Evolutionary conservation across 2,888 invertebrate species (phyloP), one percentile per base, ranked within the genome.

Genomic region (Malacosoma neustria): DNA sequence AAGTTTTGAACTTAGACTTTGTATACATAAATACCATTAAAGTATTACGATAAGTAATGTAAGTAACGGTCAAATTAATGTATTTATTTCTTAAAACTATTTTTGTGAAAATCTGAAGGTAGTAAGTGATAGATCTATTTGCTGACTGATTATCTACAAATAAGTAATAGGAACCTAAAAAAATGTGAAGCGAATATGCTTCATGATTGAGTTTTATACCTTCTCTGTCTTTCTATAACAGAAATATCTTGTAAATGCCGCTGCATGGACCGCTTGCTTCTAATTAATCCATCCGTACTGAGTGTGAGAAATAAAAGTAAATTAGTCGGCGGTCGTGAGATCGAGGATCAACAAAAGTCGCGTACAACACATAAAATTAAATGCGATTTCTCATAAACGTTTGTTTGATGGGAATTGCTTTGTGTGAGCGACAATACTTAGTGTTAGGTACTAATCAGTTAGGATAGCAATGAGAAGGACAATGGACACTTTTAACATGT

Each of bases 391-490:
- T 64, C 82, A 80, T 74, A 66, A 63, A 57, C 49, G 45, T 60
- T 51, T 53, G 56, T 58, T 59, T 57, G 72, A 71, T 74, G 74
- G 57, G 73, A 76, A 77, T 63, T 55, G 62, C 70, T 73, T 77
- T 75, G 72, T 77, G 67, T 65, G 62, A 68, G 66, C 61, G 47
- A 63, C 62, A 73, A 75, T 72, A 74, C 68, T 57, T 46, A 54
- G 69, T 59, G 61, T 68, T 63, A 62, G 61, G 66, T 70, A 72
- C 71, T 76, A 75, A 77, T 80, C 70, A 71, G 69, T 61, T 69
- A 75, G 70, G 70, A 70, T 65, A 67, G 63, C 54, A 54, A 56
- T 52, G 43, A 61, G 61, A 63, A 72, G 71, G 73, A 77, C 77
- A 75, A 79, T 77, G 52, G 64, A 61, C 54, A 63, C 66, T 63